Evolutionary conservation across 2,797 vertebrate species (phyloP), one percentile per base, ranked within the genome.

Genomic region (Eupleurogrammus muticus): DNA sequence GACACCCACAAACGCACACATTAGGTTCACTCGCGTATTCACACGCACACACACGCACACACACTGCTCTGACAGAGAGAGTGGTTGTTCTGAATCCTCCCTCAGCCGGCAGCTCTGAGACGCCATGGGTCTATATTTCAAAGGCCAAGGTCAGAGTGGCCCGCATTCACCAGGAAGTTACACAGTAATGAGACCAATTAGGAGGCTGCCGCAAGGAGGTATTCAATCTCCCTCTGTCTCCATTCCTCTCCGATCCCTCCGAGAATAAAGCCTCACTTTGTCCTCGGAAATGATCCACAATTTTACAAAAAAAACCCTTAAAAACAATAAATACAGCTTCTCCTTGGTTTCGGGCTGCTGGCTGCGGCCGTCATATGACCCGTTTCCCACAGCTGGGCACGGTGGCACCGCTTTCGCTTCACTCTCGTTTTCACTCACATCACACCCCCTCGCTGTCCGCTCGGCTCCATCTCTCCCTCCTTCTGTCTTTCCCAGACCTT

Each of bases 111-210:
- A 81, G 78, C 81, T 73, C 66, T 55, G 63, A 86, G 86, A 89
- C 57, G 75, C 80, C 79, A 75, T 65, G 73, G 80, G 66, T 84
- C 86, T 89, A 68, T 77, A 89, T 93, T 89, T 93, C 90, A 94
- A 93, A 94, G 88, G 84, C 85, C 92, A 93, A 93, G 93, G 92
- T 93, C 93, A 92, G 74, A 75, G 61, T 40, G 58, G 88, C 77
- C 64, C 57, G 70, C 83, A 81, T 83, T 85, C 84, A 90, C 76
- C 79, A 91, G 92, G 88, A 92, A 90, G 88, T 93, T 89, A 83
- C 79, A 70, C 66, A 80, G 89, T 93, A 94, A 94, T 92, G 86
- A 92, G 87, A 79, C 75, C 90, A 93, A 93, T 94, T 94, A 92
- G 85, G 90, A 88, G 82, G 72, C 83, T 84, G 80, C 82, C 36